Percentiles rank a stretch among this genome's conserved stretches.
Conservation (phyloP, 1,140 invertebrate genomes). For the Xylocopa sonorina region DNA sequence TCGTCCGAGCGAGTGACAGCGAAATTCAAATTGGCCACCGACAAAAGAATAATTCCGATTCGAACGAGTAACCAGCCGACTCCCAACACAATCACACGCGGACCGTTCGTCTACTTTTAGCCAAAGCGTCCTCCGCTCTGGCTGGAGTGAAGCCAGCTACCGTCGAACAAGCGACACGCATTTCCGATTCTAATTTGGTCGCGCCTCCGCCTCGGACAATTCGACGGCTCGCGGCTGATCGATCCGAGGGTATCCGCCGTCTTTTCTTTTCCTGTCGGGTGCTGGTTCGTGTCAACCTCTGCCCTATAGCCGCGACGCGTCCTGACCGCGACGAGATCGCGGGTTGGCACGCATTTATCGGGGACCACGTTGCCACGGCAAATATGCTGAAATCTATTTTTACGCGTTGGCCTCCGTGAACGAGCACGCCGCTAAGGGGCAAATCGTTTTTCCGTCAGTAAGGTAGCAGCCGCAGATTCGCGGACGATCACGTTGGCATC, state of each 20-base stretch:
- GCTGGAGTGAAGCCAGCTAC: slow-evolving; percentile 64
- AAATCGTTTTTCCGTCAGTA: slow-evolving; percentile 39
- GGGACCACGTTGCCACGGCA: slow-evolving; percentile 7
- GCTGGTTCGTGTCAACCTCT: neutral
- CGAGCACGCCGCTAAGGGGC: slow-evolving; percentile 29
- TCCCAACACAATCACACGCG: neutral
- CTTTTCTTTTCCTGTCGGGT: neutral
- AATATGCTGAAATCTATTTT: slow-evolving; percentile 48
- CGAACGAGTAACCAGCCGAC: neutral
- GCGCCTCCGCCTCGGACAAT: slow-evolving; percentile 45
- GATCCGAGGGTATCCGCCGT: neutral
- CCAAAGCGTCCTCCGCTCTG: slow-evolving; percentile 73
- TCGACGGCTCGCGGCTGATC: slow-evolving; percentile 41
- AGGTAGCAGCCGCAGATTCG: slow-evolving; percentile 5
- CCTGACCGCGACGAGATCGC: slow-evolving; percentile 5
- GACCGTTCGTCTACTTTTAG: slow-evolving; percentile 79
- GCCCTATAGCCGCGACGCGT: neutral
- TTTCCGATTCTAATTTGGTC: slow-evolving; percentile 80
- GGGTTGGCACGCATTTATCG: slow-evolving; percentile 34
- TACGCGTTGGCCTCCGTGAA: neutral
- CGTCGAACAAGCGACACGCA: slow-evolving; percentile 72
- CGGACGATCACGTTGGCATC: slow-evolving; percentile 26
- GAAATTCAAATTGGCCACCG: neutral
- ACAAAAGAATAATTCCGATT: slow-evolving; percentile 31
- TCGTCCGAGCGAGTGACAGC: too few relatives aligned